Base-by-base conservation (phyloP, 1,140 invertebrate genomes). In the Cyrtorhinus lividipennis region DNA sequence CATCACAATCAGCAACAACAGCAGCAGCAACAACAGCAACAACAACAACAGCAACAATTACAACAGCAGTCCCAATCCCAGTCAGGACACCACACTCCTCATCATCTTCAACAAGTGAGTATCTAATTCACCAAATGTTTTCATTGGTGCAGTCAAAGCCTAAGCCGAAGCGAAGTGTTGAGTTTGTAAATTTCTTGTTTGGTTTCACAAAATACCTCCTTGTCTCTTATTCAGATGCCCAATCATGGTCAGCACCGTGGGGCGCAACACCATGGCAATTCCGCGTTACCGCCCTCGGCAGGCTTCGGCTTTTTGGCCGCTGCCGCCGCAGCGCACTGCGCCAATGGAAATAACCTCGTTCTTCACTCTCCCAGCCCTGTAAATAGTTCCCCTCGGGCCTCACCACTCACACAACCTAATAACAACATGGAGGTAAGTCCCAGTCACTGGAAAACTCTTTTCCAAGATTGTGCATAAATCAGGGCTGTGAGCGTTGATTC, bases 21-120 rank as follows among this genome's bases (percentile, higher is more conserved):
- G 78, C 74, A 80, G 79, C 66, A 79, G 74, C 72, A 71, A 73
- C 62, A 67, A 73, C 73, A 65, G 74, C 75, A 66, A 74, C 75
- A 66, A 69, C 75, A 62, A 73, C 72, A 62, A 70, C 71, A 24
- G 73, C 71, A 15, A 73, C 74, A 66, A 73, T 73, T 48, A 69
- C 71, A 62, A 73, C 73, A 27, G 72, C 69, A 66, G 68, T 74
- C 64, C 72, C 76, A 64, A 73, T 72, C 69, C 66, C 72, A 67
- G 59, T 64, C 64, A 27, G 62, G 65, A 64, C 13, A 63, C 65
- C 25, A 63, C 60, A 20, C 63, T 8, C 3, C 48, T 20, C 48
- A 53, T 53, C 48, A 53, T 5, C 38, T 44, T 44, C 38, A 44
- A 8, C 38, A n/a, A n/a, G n/a, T n/a, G n/a, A n/a, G n/a, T n/a